A percentile compares a stretch with the other conserved stretches of the same genome.
Conservation (phyloP, 2,888 invertebrate species). For the Meghimatium bilineatum region DNA sequence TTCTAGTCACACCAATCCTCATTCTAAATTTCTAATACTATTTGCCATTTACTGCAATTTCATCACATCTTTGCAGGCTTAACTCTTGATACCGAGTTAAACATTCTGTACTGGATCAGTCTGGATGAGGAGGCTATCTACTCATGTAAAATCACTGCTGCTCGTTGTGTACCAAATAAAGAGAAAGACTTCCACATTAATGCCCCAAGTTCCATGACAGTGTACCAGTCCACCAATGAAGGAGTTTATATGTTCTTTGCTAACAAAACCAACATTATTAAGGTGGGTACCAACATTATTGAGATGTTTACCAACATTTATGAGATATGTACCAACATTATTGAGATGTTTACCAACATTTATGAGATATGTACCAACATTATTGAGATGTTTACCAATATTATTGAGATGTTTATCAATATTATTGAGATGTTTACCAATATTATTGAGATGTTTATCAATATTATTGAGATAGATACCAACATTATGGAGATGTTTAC, state of each 20-base stretch:
- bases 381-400: neutral
- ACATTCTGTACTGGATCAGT: slow-evolving; percentile 86
- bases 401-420: too few relatives aligned
- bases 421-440: neutral
- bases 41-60: too few relatives aligned
- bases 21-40: too few relatives aligned
- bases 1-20: too few relatives aligned
- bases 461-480: neutral
- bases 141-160: slow-evolving; percentile 47
- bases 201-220: slow-evolving; percentile 82
- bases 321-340: neutral
- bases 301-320: too few relatives aligned
- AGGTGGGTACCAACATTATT: slow-evolving; percentile 79
- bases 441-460: too few relatives aligned
- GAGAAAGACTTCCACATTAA: slow-evolving; percentile 1
- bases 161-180: slow-evolving; percentile 17
- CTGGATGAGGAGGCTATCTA: slow-evolving; percentile 69
- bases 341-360: neutral
- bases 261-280: slow-evolving; percentile 83
- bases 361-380: neutral
- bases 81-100: slow-evolving; percentile 81
- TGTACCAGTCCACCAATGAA: slow-evolving; percentile 45
- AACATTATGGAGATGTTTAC: neutral
- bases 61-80: slow-evolving; percentile 79
- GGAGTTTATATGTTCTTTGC: slow-evolving; percentile 70